Conservation (phyloP, 2,797 vertebrate species). For the Megalops cyprinoides region DNA sequence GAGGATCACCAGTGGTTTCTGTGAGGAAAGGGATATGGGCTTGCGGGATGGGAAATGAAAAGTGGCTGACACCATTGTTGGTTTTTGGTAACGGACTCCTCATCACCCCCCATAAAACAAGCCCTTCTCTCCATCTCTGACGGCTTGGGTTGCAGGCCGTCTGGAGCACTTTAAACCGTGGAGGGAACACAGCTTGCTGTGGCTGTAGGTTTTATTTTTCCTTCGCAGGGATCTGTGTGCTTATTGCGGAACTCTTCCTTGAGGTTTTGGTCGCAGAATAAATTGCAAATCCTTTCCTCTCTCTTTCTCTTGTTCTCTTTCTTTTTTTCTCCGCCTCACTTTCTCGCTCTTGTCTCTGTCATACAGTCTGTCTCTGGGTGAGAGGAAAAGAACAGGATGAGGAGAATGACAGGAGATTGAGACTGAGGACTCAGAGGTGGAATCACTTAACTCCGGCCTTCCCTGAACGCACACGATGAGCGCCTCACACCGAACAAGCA, state of each 20-base stretch:
- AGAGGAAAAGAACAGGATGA: constrained; percentile 11
- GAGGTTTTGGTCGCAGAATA: not conserved
- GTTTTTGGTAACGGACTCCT: constrained; percentile 32
- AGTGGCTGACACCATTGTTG: constrained; percentile 21
- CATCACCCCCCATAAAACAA: constrained; percentile 27
- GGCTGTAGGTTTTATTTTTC: not conserved
- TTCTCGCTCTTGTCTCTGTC: not conserved
- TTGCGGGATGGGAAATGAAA: no score
- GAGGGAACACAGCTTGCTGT: not conserved
- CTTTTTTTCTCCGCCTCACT: constrained; percentile 17
- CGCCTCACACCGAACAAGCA: not conserved
- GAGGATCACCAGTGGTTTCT: not conserved
- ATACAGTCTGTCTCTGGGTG: constrained; percentile 24
- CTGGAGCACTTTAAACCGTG: constrained; percentile 32
- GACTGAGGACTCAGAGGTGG: not conserved
- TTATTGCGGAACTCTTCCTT: not conserved
- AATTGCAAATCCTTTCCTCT: not conserved
- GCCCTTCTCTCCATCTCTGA: constrained; percentile 35
- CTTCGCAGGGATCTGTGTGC: not conserved
- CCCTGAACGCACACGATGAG: not conserved
- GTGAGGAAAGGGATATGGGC: not conserved
- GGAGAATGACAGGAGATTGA: no score
- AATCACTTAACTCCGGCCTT: not conserved
- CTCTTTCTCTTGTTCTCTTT: no score
- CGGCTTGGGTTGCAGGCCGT: constrained; percentile 32